Evolutionary conservation across 2,797 vertebrate species (phyloP), one percentile per base, ranked within the genome.

Genomic region (Pipistrellus nathusii): DNA sequence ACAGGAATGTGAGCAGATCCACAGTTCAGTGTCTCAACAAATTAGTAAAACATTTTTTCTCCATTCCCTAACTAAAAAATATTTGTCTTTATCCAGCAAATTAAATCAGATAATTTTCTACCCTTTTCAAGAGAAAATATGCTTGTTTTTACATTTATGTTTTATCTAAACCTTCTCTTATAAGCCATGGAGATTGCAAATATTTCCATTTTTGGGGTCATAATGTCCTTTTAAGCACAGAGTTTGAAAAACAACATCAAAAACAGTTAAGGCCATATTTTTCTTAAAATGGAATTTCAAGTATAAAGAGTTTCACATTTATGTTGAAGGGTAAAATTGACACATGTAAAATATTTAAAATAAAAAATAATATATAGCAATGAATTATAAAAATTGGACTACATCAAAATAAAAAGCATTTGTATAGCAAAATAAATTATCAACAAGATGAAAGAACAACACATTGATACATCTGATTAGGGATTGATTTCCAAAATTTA

Each of bases 211-310:
- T 59, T 80, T 77, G 41, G 48, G 3, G 41, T 11, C 62, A 64
- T 25, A 68, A 51, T 64, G 18, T 72, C 20, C 68, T 90, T 85
- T 89, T 89, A 69, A 93, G 7, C 2, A 77, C 15, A 38, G 5
- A 83, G 90, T 97, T 96, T 77, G 5, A 94, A 92, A 8, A 51
- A 64, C 27, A 68, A 93, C 68, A 94, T 82, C 80, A 88, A 69
- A 93, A 85, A 86, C 55, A 91, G 87, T 53, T 2, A 76, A 96
- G 25, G 5, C 17, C 5, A 85, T 96, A 64, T 94, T 93, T 93
- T 66, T 59, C 32, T 94, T 66, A 90, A 95, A 88, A 71, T 84
- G 59, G 59, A 62, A 81, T 69, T 81, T 93, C 76, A 94, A 32
- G n/a, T 20, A 46, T 30, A 92, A 95, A 85, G 59, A 11, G 77